Conservation (phyloP, 2,888 invertebrate genomes). For the Diploptera punctata region DNA sequence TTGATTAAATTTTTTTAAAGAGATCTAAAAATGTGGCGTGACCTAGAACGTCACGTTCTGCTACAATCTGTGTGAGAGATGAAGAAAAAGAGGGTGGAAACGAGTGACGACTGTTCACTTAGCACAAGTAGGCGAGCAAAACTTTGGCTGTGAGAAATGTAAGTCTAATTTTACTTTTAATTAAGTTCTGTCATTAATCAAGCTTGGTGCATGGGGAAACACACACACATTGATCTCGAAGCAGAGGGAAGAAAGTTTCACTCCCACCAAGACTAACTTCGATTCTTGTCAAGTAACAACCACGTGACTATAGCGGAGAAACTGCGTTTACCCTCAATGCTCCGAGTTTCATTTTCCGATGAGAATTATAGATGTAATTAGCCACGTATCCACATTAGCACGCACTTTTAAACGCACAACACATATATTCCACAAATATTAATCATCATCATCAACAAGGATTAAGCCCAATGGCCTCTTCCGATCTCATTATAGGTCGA, state of each 20-base stretch:
- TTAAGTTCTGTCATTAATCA: slow-evolving; percentile 62
- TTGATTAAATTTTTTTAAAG: too few species aligned
- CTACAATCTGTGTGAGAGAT: not conserved
- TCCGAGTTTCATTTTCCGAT: not conserved
- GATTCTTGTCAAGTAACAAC: not conserved
- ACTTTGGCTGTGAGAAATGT: slow-evolving; percentile 51
- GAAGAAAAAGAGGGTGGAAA: not conserved
- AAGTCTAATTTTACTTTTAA: slow-evolving; percentile 57
- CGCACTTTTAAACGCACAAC: too few species aligned
- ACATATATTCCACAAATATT: too few species aligned
- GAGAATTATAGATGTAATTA: too few species aligned
- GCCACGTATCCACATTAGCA: too few species aligned
- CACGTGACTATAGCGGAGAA: not conserved
- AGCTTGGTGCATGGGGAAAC: slow-evolving; percentile 42
- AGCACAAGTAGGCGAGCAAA: slow-evolving; percentile 15
- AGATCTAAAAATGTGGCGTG: too few species aligned
- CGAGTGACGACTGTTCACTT: slow-evolving; percentile 13
- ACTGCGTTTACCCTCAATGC: not conserved
- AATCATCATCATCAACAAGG: too few species aligned
- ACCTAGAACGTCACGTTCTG: not conserved
- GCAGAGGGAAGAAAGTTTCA: slow-evolving; percentile 8
- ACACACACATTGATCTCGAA: not conserved
- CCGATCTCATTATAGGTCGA: too few species aligned
- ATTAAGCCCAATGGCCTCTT: too few species aligned
- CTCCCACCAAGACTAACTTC: not conserved